Conservation (phyloP, 1,140 invertebrate species). For the Cyphomyrmex costatus region DNA sequence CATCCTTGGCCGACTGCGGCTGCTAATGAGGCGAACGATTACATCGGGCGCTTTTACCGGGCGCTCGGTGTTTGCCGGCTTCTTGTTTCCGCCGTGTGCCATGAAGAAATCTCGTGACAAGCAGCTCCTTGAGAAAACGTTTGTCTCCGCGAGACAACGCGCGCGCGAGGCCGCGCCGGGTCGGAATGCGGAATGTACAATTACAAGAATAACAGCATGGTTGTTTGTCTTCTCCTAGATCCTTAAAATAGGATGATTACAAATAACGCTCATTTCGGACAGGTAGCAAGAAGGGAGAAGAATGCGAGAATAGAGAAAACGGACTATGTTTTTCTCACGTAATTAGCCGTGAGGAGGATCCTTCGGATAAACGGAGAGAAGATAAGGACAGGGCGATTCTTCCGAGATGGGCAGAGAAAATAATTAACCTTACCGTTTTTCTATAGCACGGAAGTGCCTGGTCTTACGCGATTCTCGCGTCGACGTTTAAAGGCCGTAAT, state of each 20-base stretch:
- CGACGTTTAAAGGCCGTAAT: conserved; percentile 35
- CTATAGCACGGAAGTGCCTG: background rate
- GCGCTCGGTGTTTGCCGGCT: conserved; percentile 33
- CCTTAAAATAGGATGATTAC: conserved; percentile 70
- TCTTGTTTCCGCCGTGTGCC: conserved; percentile 16
- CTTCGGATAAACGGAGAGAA: conserved; percentile 54
- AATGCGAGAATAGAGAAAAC: background rate
- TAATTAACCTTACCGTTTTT: conserved; percentile 68
- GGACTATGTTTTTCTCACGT: conserved; percentile 71
- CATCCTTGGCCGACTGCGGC: conserved; percentile 38
- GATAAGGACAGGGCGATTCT: conserved; percentile 44
- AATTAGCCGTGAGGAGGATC: conserved; percentile 67
- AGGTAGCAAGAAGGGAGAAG: background rate
- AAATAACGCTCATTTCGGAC: conserved; percentile 67
- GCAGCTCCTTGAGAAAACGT: conserved; percentile 19
- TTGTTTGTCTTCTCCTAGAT: conserved; percentile 59
- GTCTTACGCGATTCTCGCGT: background rate
- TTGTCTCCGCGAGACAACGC: conserved; percentile 27
- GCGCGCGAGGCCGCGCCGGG: conserved; percentile 5
- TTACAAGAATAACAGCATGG: conserved; percentile 66
- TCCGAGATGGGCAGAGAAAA: conserved; percentile 56
- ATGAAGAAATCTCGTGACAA: conserved; percentile 53
- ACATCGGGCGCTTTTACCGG: conserved; percentile 35
- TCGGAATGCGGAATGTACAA: conserved; percentile 64
- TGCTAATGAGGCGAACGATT: conserved; percentile 67